Conservation (phyloP, 23 tunicate species). For the Phallusia fumigata region DNA sequence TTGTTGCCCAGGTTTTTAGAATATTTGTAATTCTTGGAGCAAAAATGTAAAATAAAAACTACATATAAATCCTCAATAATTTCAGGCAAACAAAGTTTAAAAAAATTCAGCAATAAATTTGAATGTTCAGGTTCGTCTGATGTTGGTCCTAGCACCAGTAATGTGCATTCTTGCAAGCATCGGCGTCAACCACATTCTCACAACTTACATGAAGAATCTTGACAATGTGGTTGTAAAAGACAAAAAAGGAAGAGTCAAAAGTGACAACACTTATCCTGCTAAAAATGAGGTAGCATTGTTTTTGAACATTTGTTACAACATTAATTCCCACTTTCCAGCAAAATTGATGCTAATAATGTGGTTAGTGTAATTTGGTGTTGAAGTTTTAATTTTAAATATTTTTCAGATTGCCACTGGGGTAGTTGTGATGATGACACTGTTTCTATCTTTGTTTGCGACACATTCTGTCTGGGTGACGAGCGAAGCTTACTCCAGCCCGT, state of each 20-base stretch:
- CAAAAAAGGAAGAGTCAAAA: constrained; percentile 55
- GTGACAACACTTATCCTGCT: constrained; percentile 65
- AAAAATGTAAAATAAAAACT: too few species aligned
- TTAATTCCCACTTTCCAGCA: too few species aligned
- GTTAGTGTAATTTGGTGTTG: too few species aligned
- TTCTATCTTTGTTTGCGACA: constrained; percentile 82
- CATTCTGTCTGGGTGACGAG: constrained; percentile 96
- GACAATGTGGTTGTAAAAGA: constrained; percentile 58
- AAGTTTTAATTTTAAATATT: background rate
- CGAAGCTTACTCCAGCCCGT: constrained; percentile 97
- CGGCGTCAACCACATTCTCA: constrained; percentile 81
- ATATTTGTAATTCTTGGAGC: too few species aligned
- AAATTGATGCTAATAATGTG: too few species aligned
- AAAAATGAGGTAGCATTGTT: constrained; percentile 85
- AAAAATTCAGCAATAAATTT: background rate
- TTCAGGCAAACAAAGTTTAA: background rate
- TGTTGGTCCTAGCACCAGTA: constrained; percentile 97
- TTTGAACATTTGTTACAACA: too few species aligned
- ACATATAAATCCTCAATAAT: too few species aligned
- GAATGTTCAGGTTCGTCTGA: constrained; percentile 80
- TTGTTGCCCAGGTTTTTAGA: too few species aligned
- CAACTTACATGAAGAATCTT: constrained; percentile 83
- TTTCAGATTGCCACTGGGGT: constrained; percentile 73
- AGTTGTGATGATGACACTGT: constrained; percentile 59
- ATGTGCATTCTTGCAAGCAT: constrained; percentile 96